Evolutionary conservation across 2,888 invertebrate genomes (phyloP), one percentile per base, ranked within the genome.

Genomic region (Exocentrus adspersus): DNA sequence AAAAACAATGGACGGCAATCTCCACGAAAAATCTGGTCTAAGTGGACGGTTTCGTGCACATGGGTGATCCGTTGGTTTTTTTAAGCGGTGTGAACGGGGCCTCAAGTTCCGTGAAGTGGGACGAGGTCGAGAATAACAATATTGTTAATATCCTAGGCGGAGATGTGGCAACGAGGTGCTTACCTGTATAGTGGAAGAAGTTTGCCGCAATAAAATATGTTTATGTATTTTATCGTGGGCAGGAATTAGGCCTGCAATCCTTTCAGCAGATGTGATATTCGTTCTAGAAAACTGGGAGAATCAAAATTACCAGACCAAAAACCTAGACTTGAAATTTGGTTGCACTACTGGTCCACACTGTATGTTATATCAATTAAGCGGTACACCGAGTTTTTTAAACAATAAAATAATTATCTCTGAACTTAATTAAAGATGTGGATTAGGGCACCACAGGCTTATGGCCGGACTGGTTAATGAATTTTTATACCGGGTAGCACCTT

Each of bases 51-150:
- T 65, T 58, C 51, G 54, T 60, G 32, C 68, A 68, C 68, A 68
- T 67, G 67, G 64, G 65, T 68, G 72, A 69, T 64, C 69, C 68
- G 68, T 14, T 52, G 60, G 53, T 60, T 64, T 73, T 75, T 69
- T 62, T n/a, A n/a, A 65, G 74, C 73, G 71, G 78, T 74, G 77
- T 80, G 75, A 79, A 74, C 70, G 73, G 64, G 78, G 75, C 78
- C 78, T 75, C 74, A 76, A 77, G 80, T 79, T 80, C 80, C 77
- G 78, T 78, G 79, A 81, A 82, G 81, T 82, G 80, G 82, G 81
- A 81, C 82, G 81, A 82, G 81, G 82, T 80, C 82, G 80, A 75
- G 72, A 75, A 78, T 77, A 79, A 78, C 77, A 79, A 78, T 78
- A 79, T 77, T 77, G 78, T 79, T 37, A 80, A 78, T 77, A 77